Base-by-base conservation (phyloP, 2,888 invertebrate species). In the Thysanoteuthis rhombus region DNA sequence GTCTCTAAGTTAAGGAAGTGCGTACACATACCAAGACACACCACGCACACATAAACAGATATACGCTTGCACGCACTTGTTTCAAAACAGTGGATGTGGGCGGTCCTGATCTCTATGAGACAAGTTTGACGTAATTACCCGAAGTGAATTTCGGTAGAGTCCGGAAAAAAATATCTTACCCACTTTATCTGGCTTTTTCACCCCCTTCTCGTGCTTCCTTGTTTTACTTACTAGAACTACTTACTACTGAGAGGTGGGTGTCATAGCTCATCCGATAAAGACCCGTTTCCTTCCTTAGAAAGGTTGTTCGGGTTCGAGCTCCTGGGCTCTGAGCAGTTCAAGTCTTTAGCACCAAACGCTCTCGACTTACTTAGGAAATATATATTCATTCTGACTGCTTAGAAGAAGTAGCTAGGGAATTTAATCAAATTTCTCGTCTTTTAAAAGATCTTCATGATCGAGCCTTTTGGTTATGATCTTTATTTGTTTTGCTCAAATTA, bases 71-170 rank as follows among this genome's bases (percentile, higher is more conserved):
- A 58, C 58, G 1, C 75, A 75, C 75, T 75, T 75, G 75, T 75
- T 75, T 75, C 32, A 32, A n/a, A 75, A 75, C 8, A 75, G 75
- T 75, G 75, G 75, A 75, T 75, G 75, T 75, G 75, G 75, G 75
- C 32, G 75, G 75, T 32, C 75, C 32, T 75, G 3, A n/a, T 75
- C 47, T 75, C 75, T 75, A 6, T 75, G 75, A 75, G 32, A 75
- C 75, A 75, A 75, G 75, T 75, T 75, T 75, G 75, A n/a, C 75
- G 75, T 75, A 75, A 75, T 75, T 75, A 75, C 75, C 75, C 75
- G 75, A 75, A 75, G 75, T 75, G n/a, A 75, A 75, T 75, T 75
- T 75, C 75, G 75, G 75, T 75, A 32, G 75, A 19, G 32, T 75
- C n/a, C 75, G 75, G 75, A 75, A 75, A 75, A n/a, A 75, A 75